Conservation (phyloP, 2,113 vertebrate species). For the Lepus timidus region DNA sequence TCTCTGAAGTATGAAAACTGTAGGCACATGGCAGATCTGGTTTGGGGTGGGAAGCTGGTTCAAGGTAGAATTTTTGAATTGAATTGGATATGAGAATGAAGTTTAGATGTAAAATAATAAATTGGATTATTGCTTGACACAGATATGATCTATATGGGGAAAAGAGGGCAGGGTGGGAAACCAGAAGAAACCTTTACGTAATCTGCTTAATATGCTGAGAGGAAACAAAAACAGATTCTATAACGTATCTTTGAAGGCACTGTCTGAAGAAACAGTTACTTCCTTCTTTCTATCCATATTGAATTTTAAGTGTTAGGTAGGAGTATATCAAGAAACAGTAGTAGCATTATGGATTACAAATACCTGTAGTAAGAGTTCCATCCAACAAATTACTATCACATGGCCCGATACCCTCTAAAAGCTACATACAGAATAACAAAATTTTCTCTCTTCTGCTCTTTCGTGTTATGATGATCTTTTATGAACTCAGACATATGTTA, state of each 20-base stretch:
- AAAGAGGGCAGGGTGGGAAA: not conserved
- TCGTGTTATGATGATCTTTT: not conserved
- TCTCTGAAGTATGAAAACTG: conserved; percentile 6
- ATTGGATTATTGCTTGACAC: not conserved
- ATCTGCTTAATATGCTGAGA: not conserved
- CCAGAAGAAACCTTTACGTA: not conserved
- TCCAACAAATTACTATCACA: not conserved
- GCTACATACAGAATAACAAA: not conserved
- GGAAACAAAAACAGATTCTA: not conserved
- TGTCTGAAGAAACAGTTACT: not conserved
- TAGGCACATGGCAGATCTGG: not conserved
- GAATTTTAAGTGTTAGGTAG: conserved; percentile 46
- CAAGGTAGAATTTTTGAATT: not conserved
- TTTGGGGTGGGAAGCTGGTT: not conserved
- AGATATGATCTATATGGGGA: not conserved
- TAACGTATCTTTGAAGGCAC: not conserved
- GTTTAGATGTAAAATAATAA: not conserved
- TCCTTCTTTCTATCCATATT: not conserved
- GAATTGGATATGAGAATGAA: not conserved
- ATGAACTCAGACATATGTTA: not conserved
- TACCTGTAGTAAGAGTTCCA: not conserved
- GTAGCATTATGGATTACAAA: not conserved
- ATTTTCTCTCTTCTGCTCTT: not conserved
- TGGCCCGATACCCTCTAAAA: not conserved
- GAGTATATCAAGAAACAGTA: conserved; percentile 1